Evolutionary conservation across 2,888 invertebrate genomes (phyloP).

Genomic region (Ferrisia virgata): DNA sequence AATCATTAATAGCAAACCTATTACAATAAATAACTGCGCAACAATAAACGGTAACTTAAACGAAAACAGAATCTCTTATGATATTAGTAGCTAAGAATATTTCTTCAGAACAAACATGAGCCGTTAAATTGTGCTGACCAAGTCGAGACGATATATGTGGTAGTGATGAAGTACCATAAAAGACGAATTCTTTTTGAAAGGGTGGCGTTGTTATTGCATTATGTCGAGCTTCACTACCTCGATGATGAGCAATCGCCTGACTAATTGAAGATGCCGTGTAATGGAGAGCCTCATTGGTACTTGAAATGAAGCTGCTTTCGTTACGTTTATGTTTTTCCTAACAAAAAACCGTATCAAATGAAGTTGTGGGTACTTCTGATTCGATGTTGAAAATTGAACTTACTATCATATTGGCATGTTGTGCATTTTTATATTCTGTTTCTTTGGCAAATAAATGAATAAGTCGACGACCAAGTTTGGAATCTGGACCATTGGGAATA

Average conservation of each 20-base stretch:
- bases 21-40: neutral
- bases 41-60: constrained; percentile 13
- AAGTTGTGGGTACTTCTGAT: neutral
- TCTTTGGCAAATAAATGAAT: constrained; percentile 61
- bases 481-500: constrained; percentile 59
- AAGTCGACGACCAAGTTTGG: constrained; percentile 59
- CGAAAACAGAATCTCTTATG: constrained; percentile 33
- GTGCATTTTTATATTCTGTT: constrained; percentile 51
- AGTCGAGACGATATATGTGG: constrained; percentile 62
- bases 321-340: neutral
- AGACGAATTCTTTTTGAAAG: constrained; percentile 64
- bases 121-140: constrained; percentile 67
- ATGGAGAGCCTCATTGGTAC: constrained; percentile 50
- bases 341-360: neutral
- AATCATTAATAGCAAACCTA: neutral
- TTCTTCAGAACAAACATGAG: constrained; percentile 58
- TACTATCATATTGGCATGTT: neutral
- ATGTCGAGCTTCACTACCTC: constrained; percentile 53
- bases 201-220: constrained; percentile 55
- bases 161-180: constrained; percentile 60
- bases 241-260: neutral
- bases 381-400: neutral
- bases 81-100: constrained; percentile 36
- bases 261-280: constrained; percentile 49
- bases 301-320: neutral